These are phyloP conservation scores for Cistogaster globosa DNA, from an alignment of 2,888 invertebrate species.

Conservation along the genomic window DNA sequence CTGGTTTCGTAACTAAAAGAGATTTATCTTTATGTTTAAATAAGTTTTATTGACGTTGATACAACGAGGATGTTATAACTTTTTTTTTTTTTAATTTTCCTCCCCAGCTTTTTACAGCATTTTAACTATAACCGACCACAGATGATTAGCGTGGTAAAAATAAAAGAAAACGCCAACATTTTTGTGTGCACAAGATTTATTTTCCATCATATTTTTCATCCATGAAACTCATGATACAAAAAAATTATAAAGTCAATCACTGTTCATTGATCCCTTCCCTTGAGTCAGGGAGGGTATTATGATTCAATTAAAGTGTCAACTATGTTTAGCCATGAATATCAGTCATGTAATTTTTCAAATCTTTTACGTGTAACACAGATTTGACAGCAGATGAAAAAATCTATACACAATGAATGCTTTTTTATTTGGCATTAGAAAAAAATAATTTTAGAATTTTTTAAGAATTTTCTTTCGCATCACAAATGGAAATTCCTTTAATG, in stretches of 20 bases:
- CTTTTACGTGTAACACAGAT: constrained; percentile 18
- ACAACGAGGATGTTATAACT: too few relatives aligned
- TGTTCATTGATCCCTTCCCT: constrained; percentile 50
- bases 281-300: constrained; percentile 56
- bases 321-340: constrained; percentile 26
- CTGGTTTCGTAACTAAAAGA: background rate
- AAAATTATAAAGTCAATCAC: constrained; percentile 22
- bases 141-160: too few relatives aligned
- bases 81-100: too few relatives aligned
- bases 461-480: background rate
- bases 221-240: background rate
- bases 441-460: background rate
- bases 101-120: too few relatives aligned
- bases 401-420: constrained; percentile 6
- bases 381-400: constrained; percentile 26
- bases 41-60: too few relatives aligned
- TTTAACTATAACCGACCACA: too few relatives aligned
- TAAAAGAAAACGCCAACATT: too few relatives aligned
- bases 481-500: background rate
- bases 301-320: constrained; percentile 69
- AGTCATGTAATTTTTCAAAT: constrained; percentile 19
- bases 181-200: too few relatives aligned
- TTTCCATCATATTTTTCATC: constrained; percentile 8
- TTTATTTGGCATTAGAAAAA: constrained; percentile 7
- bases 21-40: background rate